These are phyloP conservation scores for Picus viridis DNA, from an alignment of 2,797 vertebrate species.

Conservation along the genomic window DNA sequence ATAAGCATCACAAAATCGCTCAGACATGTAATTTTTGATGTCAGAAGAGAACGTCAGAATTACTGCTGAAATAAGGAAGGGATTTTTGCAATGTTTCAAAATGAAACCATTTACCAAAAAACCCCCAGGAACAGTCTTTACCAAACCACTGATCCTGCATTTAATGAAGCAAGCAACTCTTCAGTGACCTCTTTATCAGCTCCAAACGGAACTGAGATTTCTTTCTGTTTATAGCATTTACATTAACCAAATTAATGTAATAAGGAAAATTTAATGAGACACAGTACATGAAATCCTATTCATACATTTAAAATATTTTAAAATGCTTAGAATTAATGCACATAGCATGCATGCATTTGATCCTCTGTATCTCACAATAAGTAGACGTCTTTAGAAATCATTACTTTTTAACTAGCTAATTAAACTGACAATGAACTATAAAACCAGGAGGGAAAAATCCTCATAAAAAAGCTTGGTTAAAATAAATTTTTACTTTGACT, in stretches of 20 bases:
- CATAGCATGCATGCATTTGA: constrained; percentile 2
- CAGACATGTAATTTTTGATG: constrained; percentile 60
- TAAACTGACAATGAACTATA: neutral
- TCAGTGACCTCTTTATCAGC: constrained; percentile 42
- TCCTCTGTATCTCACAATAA: constrained; percentile 10
- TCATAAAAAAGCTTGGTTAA: neutral
- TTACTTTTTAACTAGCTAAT: constrained; percentile 2
- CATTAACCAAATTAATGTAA: neutral
- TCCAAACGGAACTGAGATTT: neutral
- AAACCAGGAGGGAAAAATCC: neutral
- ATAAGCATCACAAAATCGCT: constrained; percentile 50
- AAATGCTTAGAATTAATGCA: constrained; percentile 1
- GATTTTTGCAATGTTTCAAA: constrained; percentile 26
- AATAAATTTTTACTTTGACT: neutral
- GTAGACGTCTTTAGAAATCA: constrained; percentile 24
- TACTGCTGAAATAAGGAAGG: constrained; percentile 39
- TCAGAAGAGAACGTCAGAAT: constrained; percentile 58
- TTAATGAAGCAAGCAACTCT: constrained; percentile 16
- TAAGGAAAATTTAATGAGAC: neutral
- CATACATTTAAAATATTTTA: neutral
- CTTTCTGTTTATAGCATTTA: constrained; percentile 11
- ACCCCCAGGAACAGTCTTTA: neutral
- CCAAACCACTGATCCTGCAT: constrained; percentile 12
- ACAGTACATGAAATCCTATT: neutral
- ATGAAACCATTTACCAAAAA: neutral